Evolutionary conservation across 2,797 vertebrate species (phyloP).

Genomic region (Chaunax sp.): DNA sequence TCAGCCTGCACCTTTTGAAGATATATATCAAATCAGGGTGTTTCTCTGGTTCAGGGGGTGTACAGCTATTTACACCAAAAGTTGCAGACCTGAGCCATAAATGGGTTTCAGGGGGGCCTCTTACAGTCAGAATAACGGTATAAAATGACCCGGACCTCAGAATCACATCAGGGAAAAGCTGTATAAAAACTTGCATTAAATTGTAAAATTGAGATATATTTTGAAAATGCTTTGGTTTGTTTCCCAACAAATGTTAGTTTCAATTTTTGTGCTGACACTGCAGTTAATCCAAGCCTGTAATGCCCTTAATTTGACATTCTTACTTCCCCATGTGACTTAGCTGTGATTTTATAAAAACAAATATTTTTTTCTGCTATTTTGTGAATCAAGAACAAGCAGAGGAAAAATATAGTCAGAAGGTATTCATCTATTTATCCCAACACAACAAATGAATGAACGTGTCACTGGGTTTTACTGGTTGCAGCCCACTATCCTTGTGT

Average conservation of each 20-base stretch:
- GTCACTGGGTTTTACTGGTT: constrained; percentile 36
- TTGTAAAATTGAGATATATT: not conserved
- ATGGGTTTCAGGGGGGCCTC: not conserved
- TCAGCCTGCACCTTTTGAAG: constrained; percentile 20
- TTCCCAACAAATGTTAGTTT: no score
- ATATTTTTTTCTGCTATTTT: no score
- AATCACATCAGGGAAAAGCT: no score
- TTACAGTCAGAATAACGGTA: not conserved
- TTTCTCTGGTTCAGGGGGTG: not conserved
- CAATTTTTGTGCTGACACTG: no score
- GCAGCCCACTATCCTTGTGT: constrained; percentile 40
- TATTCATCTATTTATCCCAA: no score
- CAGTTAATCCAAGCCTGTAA: no score
- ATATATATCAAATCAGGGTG: constrained; percentile 12
- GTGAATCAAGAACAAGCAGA: no score
- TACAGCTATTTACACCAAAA: constrained; percentile 12
- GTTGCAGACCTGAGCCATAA: not conserved
- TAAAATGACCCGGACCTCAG: no score
- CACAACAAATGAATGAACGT: constrained; percentile 1
- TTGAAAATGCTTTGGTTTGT: not conserved
- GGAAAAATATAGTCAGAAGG: no score
- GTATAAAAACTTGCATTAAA: no score
- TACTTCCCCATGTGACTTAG: no score
- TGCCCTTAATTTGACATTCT: no score
- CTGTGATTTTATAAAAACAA: not conserved